phyloP scores from a whole-genome alignment of 92 coral and sea anemone genomes.

The Blastomussa wellsi region DNA sequence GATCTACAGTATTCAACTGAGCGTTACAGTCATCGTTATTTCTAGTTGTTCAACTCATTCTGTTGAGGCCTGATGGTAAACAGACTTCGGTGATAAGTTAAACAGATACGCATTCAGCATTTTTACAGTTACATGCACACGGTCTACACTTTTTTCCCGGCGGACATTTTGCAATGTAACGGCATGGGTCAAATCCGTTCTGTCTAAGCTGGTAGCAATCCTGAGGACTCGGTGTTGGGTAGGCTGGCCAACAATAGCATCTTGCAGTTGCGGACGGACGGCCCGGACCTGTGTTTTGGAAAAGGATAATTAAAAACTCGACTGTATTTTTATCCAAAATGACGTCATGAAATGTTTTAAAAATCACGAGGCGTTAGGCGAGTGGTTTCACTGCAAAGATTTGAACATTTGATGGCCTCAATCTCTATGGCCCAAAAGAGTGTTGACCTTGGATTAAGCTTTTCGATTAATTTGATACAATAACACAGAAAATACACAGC shows the following conservation, averaged over 20 bases:
- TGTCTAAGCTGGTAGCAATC: background rate
- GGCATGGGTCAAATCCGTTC: background rate
- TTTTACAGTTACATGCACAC: background rate
- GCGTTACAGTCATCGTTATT: background rate
- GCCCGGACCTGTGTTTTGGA: background rate
- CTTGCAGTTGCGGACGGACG: slow-evolving; percentile 7
- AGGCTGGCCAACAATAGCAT: background rate
- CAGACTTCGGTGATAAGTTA: background rate
- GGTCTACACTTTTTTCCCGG: background rate
- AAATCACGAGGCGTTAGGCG: no score
- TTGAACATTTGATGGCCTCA: no score
- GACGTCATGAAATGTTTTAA: no score
- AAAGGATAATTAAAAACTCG: background rate
- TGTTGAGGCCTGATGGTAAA: background rate
- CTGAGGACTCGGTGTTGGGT: background rate
- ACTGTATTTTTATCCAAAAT: no score
- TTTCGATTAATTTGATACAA: no score
- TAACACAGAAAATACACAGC: no score
- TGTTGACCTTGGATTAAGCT: no score
- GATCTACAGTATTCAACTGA: background rate
- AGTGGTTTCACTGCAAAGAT: no score
- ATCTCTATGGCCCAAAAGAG: no score
- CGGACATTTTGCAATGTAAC: background rate
- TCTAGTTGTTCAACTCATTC: background rate
- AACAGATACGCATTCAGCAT: background rate